Evolutionary conservation across 2,113 vertebrate genomes (phyloP).

Genomic region (Cyphomyrus plagiostoma): DNA sequence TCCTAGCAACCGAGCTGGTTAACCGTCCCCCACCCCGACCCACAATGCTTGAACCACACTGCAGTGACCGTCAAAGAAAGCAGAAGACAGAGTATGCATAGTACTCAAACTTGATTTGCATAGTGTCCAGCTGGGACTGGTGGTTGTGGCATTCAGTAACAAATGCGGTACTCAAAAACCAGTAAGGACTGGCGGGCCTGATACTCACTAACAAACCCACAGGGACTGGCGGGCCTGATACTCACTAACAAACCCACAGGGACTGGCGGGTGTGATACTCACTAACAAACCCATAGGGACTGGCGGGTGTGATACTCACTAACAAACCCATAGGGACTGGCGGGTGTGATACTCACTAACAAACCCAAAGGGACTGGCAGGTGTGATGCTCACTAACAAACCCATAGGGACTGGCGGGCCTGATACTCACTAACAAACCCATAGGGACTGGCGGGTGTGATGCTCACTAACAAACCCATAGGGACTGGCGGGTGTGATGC

Average conservation of each 20-base stretch:
- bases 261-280: background rate
- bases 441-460: background rate
- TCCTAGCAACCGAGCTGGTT: slow-evolving; percentile 29
- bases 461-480: background rate
- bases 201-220: slow-evolving; percentile 87
- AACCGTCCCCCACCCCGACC: background rate
- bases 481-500: background rate
- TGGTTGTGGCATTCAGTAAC: background rate
- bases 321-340: too few species aligned
- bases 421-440: background rate
- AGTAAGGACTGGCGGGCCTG: background rate
- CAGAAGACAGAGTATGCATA: background rate
- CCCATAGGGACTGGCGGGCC: background rate
- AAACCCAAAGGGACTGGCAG: background rate
- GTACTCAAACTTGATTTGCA: background rate
- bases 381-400: background rate
- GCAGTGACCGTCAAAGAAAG: background rate
- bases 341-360: background rate
- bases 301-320: too few species aligned
- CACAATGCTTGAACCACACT: background rate
- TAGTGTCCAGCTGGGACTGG: background rate
- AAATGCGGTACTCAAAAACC: background rate
- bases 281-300: background rate
- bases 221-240: background rate
- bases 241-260: background rate